These are phyloP conservation scores for Drosophila melanosoma DNA, from an alignment of 2,888 invertebrate species.

Conservation along the genomic window DNA sequence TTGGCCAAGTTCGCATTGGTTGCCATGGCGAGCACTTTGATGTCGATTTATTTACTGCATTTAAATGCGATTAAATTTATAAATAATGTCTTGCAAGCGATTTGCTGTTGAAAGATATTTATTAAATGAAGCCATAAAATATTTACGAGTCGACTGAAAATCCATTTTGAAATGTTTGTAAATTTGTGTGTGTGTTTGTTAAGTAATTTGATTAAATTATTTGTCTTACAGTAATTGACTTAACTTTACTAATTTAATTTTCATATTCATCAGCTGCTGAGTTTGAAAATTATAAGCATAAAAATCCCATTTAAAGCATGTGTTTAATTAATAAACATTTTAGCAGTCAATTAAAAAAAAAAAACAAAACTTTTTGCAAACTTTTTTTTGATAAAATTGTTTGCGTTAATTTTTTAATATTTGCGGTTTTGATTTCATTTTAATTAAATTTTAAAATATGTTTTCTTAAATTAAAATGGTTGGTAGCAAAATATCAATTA, in stretches of 20 bases:
- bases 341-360: background rate
- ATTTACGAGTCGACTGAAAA: background rate
- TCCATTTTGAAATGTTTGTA: background rate
- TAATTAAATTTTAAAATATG: background rate
- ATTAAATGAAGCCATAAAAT: background rate
- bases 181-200: too few species aligned
- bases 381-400: background rate
- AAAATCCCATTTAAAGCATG: background rate
- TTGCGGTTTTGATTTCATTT: background rate
- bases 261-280: background rate
- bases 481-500: background rate
- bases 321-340: background rate
- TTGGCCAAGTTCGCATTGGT: constrained; percentile 20
- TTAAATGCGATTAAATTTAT: constrained; percentile 22
- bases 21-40: constrained; percentile 40
- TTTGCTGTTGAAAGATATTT: constrained; percentile 7
- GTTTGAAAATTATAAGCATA: background rate
- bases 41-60: constrained; percentile 31
- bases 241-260: background rate
- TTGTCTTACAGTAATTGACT: background rate
- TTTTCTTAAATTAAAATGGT: background rate
- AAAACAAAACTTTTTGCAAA: background rate
- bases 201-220: background rate
- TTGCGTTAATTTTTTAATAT: background rate
- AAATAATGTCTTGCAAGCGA: constrained; percentile 7